A percentile compares a stretch with the other conserved stretches of the same genome.
phyloP scores from a whole-genome alignment of 2,113 vertebrate genomes.

The Peromyscus leucopus region DNA sequence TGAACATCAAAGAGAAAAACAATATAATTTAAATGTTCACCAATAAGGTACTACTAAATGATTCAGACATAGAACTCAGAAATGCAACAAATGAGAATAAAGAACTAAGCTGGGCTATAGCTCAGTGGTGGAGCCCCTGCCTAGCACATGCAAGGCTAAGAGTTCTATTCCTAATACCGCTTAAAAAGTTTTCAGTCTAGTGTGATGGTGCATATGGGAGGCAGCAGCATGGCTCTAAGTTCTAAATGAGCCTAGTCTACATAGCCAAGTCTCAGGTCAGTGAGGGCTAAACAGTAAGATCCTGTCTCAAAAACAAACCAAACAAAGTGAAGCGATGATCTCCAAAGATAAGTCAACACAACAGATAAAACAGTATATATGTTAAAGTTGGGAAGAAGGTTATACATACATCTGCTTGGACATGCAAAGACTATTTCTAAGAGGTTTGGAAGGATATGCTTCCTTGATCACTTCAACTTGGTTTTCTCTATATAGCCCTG shows the following conservation, averaged over 20 bases:
- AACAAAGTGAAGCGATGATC: background rate
- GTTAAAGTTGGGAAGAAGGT: background rate
- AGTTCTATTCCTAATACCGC: background rate
- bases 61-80: slow-evolving; percentile 36
- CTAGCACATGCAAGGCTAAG: background rate
- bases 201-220: background rate
- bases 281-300: background rate
- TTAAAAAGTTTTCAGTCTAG: background rate
- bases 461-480: background rate
- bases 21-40: slow-evolving; percentile 47
- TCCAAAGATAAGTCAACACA: slow-evolving; percentile 17
- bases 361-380: background rate
- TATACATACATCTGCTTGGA: background rate
- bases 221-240: background rate
- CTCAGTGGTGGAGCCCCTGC: background rate
- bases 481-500: too few relatives aligned
- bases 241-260: background rate
- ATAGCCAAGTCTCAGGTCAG: background rate
- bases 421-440: slow-evolving; percentile 29
- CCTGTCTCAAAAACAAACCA: background rate
- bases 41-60: slow-evolving; percentile 24
- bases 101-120: background rate
- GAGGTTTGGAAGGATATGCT: background rate
- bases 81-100: slow-evolving; percentile 4
- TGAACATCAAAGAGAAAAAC: slow-evolving; percentile 31